A percentile compares a stretch with the other conserved stretches of the same genome.
Conservation (phyloP, 2,797 vertebrate species). For the Coracias cyanogaster region DNA sequence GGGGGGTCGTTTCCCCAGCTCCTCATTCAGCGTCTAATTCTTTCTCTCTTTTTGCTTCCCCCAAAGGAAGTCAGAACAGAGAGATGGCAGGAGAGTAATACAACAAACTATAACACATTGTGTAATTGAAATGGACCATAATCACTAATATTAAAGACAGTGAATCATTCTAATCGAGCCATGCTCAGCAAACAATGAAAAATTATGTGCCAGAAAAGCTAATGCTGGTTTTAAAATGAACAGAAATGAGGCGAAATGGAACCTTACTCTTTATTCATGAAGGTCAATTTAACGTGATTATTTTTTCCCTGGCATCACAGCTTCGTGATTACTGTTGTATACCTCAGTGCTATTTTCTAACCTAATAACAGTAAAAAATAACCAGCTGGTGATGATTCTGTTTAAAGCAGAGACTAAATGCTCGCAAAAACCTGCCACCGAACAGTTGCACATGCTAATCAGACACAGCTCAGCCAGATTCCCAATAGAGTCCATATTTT, state of each 20-base stretch:
- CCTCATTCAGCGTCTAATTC: background rate
- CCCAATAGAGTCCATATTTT: constrained; percentile 58
- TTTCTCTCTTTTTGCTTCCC: constrained; percentile 22
- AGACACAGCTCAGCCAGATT: constrained; percentile 48
- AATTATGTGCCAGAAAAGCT: constrained; percentile 80
- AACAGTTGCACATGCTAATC: constrained; percentile 67
- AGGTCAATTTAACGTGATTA: constrained; percentile 82
- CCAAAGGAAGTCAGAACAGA: constrained; percentile 30
- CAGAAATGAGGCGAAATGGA: constrained; percentile 80
- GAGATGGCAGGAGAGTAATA: constrained; percentile 67
- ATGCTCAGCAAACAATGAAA: constrained; percentile 83
- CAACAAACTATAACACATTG: constrained; percentile 71
- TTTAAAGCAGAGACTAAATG: constrained; percentile 67
- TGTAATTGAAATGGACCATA: constrained; percentile 79
- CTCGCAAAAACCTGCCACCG: constrained; percentile 27
- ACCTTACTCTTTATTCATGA: constrained; percentile 81
- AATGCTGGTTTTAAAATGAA: constrained; percentile 79
- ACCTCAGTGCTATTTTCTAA: constrained; percentile 77
- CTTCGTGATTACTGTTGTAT: constrained; percentile 76
- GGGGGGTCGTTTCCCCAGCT: background rate
- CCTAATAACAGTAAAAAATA: constrained; percentile 76
- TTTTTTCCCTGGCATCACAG: constrained; percentile 73
- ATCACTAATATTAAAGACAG: constrained; percentile 83
- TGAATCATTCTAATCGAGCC: constrained; percentile 81
- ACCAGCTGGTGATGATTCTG: constrained; percentile 74